Conservation (phyloP, 2,797 vertebrate genomes). For the Melanotaenia pygmaea region DNA sequence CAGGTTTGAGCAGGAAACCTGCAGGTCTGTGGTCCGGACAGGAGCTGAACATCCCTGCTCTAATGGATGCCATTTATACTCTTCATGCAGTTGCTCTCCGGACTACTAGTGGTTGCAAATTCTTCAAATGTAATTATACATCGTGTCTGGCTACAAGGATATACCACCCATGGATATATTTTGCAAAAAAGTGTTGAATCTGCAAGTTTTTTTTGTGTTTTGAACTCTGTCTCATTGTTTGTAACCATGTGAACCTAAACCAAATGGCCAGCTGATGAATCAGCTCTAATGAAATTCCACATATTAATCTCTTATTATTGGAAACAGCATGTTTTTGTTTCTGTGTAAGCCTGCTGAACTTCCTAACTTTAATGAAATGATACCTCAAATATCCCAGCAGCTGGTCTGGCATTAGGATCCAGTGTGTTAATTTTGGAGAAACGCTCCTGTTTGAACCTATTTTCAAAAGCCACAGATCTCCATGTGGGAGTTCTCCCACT, state of each 20-base stretch:
- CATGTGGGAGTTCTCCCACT: slow-evolving; percentile 19
- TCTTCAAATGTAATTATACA: neutral
- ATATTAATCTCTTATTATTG: slow-evolving; percentile 37
- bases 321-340: slow-evolving; percentile 40
- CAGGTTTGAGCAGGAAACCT: too few relatives aligned
- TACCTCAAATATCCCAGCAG: slow-evolving; percentile 45
- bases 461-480: slow-evolving; percentile 49
- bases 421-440: slow-evolving; percentile 66
- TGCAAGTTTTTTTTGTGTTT: slow-evolving; percentile 11
- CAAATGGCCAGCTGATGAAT: neutral
- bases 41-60: too few relatives aligned
- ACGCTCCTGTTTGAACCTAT: slow-evolving; percentile 48
- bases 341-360: slow-evolving; percentile 37
- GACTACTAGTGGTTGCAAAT: neutral
- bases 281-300: slow-evolving; percentile 21
- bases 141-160: neutral
- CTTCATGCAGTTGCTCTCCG: neutral
- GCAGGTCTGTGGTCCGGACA: too few relatives aligned
- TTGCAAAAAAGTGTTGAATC: neutral
- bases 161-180: neutral
- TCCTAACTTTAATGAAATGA: slow-evolving; percentile 49
- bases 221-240: slow-evolving; percentile 18
- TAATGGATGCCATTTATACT: neutral
- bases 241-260: slow-evolving; percentile 19
- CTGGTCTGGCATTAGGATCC: slow-evolving; percentile 46